Base-by-base conservation (phyloP, 2,113 vertebrate genomes). In the Aleadryas rufinucha region DNA sequence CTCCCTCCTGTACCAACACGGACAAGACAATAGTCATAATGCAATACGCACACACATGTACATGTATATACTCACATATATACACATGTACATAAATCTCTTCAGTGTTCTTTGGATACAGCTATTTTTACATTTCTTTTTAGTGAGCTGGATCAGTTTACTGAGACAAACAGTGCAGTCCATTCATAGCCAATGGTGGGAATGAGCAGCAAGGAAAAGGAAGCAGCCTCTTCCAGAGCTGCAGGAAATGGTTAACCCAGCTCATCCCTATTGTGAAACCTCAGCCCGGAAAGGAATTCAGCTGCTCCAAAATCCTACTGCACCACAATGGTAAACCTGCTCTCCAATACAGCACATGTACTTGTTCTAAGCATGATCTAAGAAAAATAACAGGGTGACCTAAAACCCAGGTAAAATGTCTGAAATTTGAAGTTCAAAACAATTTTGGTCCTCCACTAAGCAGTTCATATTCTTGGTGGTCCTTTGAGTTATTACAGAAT, bases 171-270 rank as follows among this genome's bases (percentile, higher is more conserved):
- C 66, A 79, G 28, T 2, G 31, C 22, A 61, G 14, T 0, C 18
- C 50, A 57, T 39, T 81, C 90, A 50, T 61, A 69, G 82, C 23
- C 41, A 56, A 7, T 0, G 13, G 59, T 66, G 71, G 59, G 35
- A 86, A 95, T 19, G 42, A 91, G 79, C 59, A 86, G 85, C 35
- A 42, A 86, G 82, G 85, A 92, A 93, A 64, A 93, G 89, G 95
- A 97, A 97, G 45, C 26, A 37, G 66, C 37, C 82, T 77, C 50
- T 88, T 88, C 61, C 94, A 76, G 20, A 1, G 49, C 63, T 52
- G 5, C 68, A 77, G 96, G 96, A 97, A 97, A 95, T 61, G 79
- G 90, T 92, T 86, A 84, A 88, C 76, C 60, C 68, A 33, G 68
- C 83, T 96, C 85, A 93, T 80, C 85, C 42, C 78, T 37, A 39